Percentiles rank a stretch among this genome's conserved stretches.
Evolutionary conservation across 2,113 vertebrate species (phyloP).

Genomic region (Thinocorus orbignyianus): DNA sequence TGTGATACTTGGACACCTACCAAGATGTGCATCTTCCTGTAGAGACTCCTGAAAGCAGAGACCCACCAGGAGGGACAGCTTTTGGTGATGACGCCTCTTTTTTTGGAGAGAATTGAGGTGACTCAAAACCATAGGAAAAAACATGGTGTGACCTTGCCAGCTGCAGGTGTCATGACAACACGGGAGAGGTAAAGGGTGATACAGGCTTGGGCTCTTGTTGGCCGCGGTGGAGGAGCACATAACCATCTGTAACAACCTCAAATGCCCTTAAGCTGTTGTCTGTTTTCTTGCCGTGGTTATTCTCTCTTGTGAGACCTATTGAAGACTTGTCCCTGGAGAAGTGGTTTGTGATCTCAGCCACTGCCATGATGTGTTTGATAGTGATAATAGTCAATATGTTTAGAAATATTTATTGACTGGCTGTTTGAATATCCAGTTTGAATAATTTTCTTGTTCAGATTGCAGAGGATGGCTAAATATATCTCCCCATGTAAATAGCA

Average conservation of each 20-base stretch:
- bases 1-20: neutral
- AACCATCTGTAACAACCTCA: neutral
- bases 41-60: neutral
- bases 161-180: neutral
- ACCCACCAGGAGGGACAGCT: rapidly evolving
- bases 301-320: neutral
- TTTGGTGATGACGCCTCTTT: neutral
- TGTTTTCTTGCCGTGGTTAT: neutral
- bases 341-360: neutral
- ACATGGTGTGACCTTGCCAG: neutral
- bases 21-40: neutral
- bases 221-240: neutral
- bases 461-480: constrained; percentile 39
- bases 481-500: constrained; percentile 48
- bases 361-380: neutral
- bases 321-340: neutral
- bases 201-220: neutral
- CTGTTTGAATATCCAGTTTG: constrained; percentile 2
- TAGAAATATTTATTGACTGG: constrained; percentile 15
- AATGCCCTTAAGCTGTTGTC: neutral
- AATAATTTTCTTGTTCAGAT: constrained; percentile 13
- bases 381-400: neutral
- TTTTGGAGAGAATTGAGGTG: neutral
- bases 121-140: neutral
- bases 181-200: neutral